Evolutionary conservation across 2,888 invertebrate genomes (phyloP).

Genomic region (Troilus luridus): DNA sequence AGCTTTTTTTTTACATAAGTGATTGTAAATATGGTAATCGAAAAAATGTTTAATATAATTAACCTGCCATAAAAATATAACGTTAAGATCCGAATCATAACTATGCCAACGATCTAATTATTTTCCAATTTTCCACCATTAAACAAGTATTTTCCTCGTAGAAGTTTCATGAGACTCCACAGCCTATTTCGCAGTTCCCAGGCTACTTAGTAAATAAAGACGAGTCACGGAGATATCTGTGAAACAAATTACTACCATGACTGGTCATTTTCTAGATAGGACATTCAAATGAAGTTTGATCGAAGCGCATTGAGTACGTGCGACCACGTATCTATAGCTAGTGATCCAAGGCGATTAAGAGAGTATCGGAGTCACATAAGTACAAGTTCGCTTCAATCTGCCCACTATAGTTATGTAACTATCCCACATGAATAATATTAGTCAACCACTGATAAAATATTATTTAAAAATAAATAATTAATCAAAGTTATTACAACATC

Average conservation of each 20-base stretch:
- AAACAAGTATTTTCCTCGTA: neutral
- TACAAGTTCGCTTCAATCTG: neutral
- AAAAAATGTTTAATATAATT: too few relatives aligned
- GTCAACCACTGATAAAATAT: neutral
- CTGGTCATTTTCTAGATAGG: neutral
- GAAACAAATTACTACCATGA: neutral
- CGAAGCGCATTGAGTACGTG: neutral
- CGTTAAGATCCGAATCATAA: neutral
- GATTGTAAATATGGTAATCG: too few relatives aligned
- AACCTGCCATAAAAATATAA: too few relatives aligned
- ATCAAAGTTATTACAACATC: neutral
- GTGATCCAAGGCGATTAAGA: too few relatives aligned
- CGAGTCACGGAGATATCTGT: neutral
- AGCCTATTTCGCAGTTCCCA: neutral
- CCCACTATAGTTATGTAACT: neutral
- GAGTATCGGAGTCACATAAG: neutral
- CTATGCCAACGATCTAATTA: neutral
- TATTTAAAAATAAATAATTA: neutral
- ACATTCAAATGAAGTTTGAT: constrained; percentile 10
- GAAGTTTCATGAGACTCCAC: neutral
- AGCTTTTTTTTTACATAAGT: too few relatives aligned
- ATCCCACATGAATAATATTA: neutral
- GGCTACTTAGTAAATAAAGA: neutral
- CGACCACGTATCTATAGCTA: neutral
- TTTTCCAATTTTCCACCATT: neutral